Base-by-base conservation (phyloP, 2,888 invertebrate genomes). In the Lottia scabra region DNA sequence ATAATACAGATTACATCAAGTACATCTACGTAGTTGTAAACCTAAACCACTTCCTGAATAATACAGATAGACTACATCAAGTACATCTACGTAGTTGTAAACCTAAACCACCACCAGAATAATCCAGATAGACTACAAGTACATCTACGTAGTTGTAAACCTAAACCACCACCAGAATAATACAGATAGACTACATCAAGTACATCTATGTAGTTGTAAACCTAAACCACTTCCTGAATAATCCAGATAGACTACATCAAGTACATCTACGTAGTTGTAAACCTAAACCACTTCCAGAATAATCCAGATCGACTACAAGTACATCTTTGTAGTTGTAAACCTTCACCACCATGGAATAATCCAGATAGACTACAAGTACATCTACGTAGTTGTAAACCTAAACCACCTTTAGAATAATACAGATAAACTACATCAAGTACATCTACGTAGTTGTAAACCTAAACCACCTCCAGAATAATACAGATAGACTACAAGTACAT, bases 291-390 rank as follows among this genome's bases (percentile, higher is more conserved):
- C 77, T 78, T n/a, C n/a, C n/a, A n/a, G 8, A 63, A 70, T 89
- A 90, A 92, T 76, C 93, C 94, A 0, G 93, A 94, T 80, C 90
- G 94, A 48, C 87, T 94, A 19, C 84, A 90, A 15, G 91, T 93
- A 2, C 93, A 94, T 85, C 92, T 92, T 81, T 90, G 91, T 71
- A 92, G 92, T 77, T 93, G 93, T 81, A 89, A 88, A 19, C 89
- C 90, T 0, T 84, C 84, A 74, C 79, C 79, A 12, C 77, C 79
- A n/a, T n/a, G n/a, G n/a, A n/a, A n/a, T 89, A 90, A 92, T 76
- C 93, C 94, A 0, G 93, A 94, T 80, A 90, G 94, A 48, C 87
- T 94, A 19, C 84, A 90, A 15, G 91, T 93, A 2, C 93, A 94
- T 85, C 92, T 92, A 81, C 90, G 91, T 71, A 92, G 92, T 77